Base-by-base conservation (phyloP, 2,797 vertebrate species). In the Poeciliopsis presidionis region DNA sequence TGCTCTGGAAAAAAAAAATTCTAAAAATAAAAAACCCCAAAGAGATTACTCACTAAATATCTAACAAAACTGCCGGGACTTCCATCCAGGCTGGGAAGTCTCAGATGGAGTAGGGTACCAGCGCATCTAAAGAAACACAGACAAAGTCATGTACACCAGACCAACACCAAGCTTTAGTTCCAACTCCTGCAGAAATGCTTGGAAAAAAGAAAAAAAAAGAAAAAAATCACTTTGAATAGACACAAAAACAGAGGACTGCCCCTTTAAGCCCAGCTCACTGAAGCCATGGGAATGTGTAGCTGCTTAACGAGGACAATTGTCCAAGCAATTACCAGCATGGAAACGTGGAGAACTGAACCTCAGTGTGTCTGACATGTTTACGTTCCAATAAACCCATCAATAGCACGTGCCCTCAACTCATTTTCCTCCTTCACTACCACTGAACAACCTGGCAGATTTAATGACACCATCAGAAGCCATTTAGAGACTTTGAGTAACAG, bases 11-110 rank as follows among this genome's bases (percentile, higher is more conserved):
- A 22, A 11, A 20, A 20, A 33, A 61, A 13, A 6, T 20, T 25
- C 46, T 47, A 47, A 86, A 73, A 79, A 76, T 70, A 22, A 51
- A 55, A 55, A 14, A 41, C 69, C 12, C 11, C 25, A 49, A 81
- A 91, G 91, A 91, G 72, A 79, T 93, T 96, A 98, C 97, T 97
- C 96, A 98, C 97, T 94, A 95, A 95, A 78, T 70, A 92, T 95
- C 92, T 97, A 99, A 96, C 98, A 99, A 95, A 99, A 98, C 93
- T 99, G 98, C 89, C 98, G 97, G 81, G 98, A 98, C 88, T 99
- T 99, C 98, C 98, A 99, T 96, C 97, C 98, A 95, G 98, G 97
- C 93, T 99, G 98, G 86, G 97, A 96, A 74, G 97, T 96, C 87
- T 99, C 98, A 28, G 98, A 97, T 80, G 98, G 96, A 84, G 96